These are phyloP conservation scores for Cydia fagiglandana DNA, from an alignment of 1,140 invertebrate genomes.

Conservation along the genomic window DNA sequence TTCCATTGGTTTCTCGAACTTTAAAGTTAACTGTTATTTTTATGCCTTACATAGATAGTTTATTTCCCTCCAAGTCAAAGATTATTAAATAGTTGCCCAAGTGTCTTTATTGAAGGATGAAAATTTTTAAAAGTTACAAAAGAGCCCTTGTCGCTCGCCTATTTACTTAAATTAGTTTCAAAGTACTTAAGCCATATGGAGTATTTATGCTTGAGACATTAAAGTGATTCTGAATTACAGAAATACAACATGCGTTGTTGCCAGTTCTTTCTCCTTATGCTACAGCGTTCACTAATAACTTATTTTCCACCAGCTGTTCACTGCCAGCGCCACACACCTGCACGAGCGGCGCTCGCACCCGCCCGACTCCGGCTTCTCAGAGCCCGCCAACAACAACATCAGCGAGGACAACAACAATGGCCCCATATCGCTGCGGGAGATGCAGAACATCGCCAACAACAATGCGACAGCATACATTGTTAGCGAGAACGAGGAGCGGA, in stretches of 20 bases:
- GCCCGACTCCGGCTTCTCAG: slow-evolving; percentile 69
- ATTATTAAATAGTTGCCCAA: not conserved
- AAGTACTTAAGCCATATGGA: too few relatives aligned
- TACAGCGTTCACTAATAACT: not conserved
- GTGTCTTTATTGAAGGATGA: not conserved
- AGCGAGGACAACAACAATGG: slow-evolving; percentile 79
- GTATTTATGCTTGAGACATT: too few relatives aligned
- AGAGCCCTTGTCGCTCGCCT: not conserved
- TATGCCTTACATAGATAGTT: too few relatives aligned
- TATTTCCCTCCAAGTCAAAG: too few relatives aligned
- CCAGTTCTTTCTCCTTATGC: not conserved
- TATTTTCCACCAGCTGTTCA: slow-evolving; percentile 56
- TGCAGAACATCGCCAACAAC: slow-evolving; percentile 80
- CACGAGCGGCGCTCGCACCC: slow-evolving; percentile 63
- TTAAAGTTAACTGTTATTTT: not conserved
- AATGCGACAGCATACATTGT: slow-evolving; percentile 77
- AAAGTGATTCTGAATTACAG: too few relatives aligned
- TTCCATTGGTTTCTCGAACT: not conserved
- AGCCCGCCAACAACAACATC: slow-evolving; percentile 71
- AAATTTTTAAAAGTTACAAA: not conserved
- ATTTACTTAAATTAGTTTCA: not conserved
- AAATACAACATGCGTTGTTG: too few relatives aligned
- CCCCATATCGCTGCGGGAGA: slow-evolving; percentile 76
- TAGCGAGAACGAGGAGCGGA: slow-evolving; percentile 70
- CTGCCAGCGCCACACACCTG: slow-evolving; percentile 60